Conservation (phyloP, 2,113 vertebrate species). For the Gymnarchus niloticus region DNA sequence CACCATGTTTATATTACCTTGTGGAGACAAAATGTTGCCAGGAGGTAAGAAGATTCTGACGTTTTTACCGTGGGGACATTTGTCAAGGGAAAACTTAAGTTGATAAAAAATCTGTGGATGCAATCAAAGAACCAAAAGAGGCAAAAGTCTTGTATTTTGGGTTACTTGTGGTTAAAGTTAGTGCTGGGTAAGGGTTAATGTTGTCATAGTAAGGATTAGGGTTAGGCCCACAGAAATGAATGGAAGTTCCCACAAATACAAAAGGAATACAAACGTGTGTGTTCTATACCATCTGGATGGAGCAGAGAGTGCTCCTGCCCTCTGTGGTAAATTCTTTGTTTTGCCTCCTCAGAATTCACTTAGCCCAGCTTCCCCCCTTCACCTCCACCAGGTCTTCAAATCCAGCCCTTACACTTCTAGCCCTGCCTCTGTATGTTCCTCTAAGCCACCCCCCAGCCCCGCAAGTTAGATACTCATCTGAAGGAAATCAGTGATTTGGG, state of each 20-base stretch:
- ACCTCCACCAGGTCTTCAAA: not conserved
- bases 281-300: not conserved
- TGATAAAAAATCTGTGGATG: not conserved
- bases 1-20: too few species aligned
- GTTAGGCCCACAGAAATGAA: too few species aligned
- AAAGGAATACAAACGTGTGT: not conserved
- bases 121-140: too few species aligned
- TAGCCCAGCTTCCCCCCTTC: slow-evolving; percentile 11
- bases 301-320: slow-evolving; percentile 19
- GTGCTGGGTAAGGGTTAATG: too few species aligned
- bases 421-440: too few species aligned
- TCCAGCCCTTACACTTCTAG: not conserved
- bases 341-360: slow-evolving; percentile 28
- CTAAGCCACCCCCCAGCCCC: not conserved
- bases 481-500: not conserved
- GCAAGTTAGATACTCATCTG: not conserved
- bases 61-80: not conserved
- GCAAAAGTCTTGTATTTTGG: too few species aligned
- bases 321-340: slow-evolving; percentile 30
- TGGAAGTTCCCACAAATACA: slow-evolving; percentile 12
- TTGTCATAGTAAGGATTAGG: too few species aligned
- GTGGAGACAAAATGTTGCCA: too few species aligned
- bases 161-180: too few species aligned
- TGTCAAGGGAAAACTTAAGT: too few species aligned
- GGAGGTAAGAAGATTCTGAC: too few species aligned